Conservation (phyloP, 1,140 invertebrate species). For the Cephus cinctus region DNA sequence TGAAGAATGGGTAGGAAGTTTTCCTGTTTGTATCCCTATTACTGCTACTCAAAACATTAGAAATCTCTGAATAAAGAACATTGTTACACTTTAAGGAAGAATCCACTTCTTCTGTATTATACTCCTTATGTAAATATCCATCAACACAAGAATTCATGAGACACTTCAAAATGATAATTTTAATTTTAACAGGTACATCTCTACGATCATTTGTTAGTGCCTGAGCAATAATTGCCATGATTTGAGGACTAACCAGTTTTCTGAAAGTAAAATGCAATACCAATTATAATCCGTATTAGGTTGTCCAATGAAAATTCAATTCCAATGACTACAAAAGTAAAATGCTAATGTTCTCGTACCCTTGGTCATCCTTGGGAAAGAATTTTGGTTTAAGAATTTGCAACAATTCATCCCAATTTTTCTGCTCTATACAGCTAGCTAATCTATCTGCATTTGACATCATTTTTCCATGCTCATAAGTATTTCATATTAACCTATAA, state of each 20-base stretch:
- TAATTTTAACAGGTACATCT: conserved; percentile 22
- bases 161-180: conserved; percentile 38
- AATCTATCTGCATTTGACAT: neutral
- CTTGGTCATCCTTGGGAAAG: conserved; percentile 22
- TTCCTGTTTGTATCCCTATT: neutral
- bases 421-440: conserved; percentile 6
- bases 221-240: conserved; percentile 35
- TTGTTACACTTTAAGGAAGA: conserved; percentile 9
- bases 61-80: conserved; percentile 6
- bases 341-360: conserved; percentile 19
- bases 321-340: neutral
- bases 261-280: conserved; percentile 24
- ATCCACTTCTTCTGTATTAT: neutral
- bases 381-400: conserved; percentile 30
- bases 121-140: conserved; percentile 21
- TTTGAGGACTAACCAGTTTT: conserved; percentile 17
- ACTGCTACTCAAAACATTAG: conserved; percentile 8
- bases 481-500: too few species aligned
- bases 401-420: conserved; percentile 28
- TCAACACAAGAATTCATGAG: conserved; percentile 39
- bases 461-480: neutral
- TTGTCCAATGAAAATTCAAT: neutral
- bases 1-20: neutral
- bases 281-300: neutral
- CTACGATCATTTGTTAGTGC: conserved; percentile 19